Percentiles rank a stretch among this genome's conserved stretches.
Evolutionary conservation across 2,888 invertebrate genomes (phyloP).

Genomic region (Chironomus tentans): DNA sequence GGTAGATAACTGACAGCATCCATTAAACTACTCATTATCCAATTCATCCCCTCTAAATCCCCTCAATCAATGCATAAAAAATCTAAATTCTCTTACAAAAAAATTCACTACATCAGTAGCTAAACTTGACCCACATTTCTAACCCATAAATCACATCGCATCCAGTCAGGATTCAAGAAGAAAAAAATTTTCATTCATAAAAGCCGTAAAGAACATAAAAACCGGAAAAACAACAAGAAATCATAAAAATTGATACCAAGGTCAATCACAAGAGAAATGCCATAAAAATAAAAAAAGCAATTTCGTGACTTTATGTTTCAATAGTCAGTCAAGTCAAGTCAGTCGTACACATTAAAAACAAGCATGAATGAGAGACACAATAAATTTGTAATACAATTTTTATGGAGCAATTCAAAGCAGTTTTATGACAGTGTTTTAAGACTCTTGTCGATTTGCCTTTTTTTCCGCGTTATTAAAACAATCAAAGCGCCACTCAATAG

Average conservation of each 20-base stretch:
- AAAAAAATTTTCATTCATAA: no score
- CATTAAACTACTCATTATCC: no score
- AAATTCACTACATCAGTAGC: no score
- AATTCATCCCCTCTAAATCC: no score
- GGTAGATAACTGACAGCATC: no score
- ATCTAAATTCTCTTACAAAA: no score
- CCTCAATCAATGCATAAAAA: no score
- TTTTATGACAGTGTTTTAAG: not conserved
- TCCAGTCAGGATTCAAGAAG: no score
- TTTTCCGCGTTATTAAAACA: slow-evolving; percentile 14
- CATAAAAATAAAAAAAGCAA: not conserved
- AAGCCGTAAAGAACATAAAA: not conserved
- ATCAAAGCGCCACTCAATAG: not conserved
- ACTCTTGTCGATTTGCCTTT: not conserved
- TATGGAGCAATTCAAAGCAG: not conserved
- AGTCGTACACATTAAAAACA: not conserved
- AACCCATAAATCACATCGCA: no score
- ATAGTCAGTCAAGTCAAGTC: not conserved
- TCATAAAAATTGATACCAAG: not conserved
- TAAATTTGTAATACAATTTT: not conserved
- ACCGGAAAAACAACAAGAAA: not conserved
- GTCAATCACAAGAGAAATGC: not conserved
- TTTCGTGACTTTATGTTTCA: not conserved
- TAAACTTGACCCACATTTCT: no score
- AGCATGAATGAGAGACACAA: not conserved